These are phyloP conservation scores for Temnothorax longispinosus DNA, from an alignment of 1,140 invertebrate species.

Conservation along the genomic window DNA sequence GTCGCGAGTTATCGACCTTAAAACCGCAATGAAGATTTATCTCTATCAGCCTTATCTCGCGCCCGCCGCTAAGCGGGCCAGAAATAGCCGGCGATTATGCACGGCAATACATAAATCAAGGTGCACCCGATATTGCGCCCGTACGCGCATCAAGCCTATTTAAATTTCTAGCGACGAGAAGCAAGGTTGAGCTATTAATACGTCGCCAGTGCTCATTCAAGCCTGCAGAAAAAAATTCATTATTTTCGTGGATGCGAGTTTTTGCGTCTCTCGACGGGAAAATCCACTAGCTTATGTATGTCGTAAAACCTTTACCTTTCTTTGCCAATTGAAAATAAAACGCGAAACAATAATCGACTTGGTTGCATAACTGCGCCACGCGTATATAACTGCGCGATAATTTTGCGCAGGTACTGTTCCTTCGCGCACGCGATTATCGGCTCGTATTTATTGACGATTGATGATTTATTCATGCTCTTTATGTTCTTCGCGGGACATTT, in stretches of 20 bases:
- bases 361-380: constrained; percentile 17
- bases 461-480: constrained; percentile 34
- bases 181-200: background rate
- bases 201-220: background rate
- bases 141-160: background rate
- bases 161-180: background rate
- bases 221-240: background rate
- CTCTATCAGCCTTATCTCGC: constrained; percentile 28
- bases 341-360: background rate
- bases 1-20: constrained; percentile 53
- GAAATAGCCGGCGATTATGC: constrained; percentile 28
- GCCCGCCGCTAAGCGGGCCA: background rate
- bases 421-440: background rate
- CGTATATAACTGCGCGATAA: background rate
- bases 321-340: background rate
- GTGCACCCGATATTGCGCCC: background rate
- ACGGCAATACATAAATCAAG: constrained; percentile 21
- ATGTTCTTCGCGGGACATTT: background rate
- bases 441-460: constrained; percentile 10
- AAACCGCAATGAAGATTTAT: constrained; percentile 38
- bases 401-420: background rate
- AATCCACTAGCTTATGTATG: background rate
- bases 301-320: background rate
- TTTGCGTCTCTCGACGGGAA: background rate
- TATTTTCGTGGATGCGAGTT: background rate